Percentiles rank a stretch among this genome's conserved stretches.
These are phyloP conservation scores for Rhyacophila evoluta DNA, from an alignment of 2,888 invertebrate species.

Conservation along the genomic window DNA sequence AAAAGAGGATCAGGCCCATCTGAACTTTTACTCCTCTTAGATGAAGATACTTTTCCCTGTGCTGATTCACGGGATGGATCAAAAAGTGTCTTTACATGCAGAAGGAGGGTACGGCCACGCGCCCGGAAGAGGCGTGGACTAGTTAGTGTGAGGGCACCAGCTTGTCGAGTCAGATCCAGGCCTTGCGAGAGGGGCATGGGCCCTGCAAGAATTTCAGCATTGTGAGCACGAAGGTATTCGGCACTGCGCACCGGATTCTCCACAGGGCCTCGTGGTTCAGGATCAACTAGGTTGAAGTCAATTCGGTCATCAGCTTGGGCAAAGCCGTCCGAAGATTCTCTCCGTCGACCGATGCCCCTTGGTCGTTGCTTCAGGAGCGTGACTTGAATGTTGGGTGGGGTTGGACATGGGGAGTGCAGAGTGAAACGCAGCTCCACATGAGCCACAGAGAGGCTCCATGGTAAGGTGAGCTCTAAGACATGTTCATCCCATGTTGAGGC, in stretches of 20 bases:
- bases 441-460: conserved; percentile 83
- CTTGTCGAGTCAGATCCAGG: conserved; percentile 86
- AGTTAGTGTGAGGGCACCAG: conserved; percentile 86
- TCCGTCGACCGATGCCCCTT: conserved; percentile 70
- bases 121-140: conserved; percentile 87
- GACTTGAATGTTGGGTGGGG: conserved; percentile 84
- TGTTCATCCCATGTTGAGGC: conserved; percentile 95
- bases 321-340: conserved; percentile 65
- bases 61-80: conserved; percentile 75
- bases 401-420: conserved; percentile 81
- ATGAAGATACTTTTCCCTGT: conserved; percentile 59
- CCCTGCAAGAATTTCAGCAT: conserved; percentile 91
- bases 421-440: conserved; percentile 91
- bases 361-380: conserved; percentile 73
- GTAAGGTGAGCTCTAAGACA: conserved; percentile 88
- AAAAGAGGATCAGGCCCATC: conserved; percentile 56
- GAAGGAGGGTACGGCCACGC: conserved; percentile 81
- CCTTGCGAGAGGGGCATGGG: conserved; percentile 86
- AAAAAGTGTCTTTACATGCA: conserved; percentile 81
- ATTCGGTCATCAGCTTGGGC: conserved; percentile 63
- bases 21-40: conserved; percentile 58
- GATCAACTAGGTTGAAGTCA: conserved; percentile 55
- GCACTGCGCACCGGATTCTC: conserved; percentile 84
- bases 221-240: conserved; percentile 87
- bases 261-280: conserved; percentile 55